Conservation (phyloP, 2,797 vertebrate species). For the Acipenser oxyrinchus region DNA sequence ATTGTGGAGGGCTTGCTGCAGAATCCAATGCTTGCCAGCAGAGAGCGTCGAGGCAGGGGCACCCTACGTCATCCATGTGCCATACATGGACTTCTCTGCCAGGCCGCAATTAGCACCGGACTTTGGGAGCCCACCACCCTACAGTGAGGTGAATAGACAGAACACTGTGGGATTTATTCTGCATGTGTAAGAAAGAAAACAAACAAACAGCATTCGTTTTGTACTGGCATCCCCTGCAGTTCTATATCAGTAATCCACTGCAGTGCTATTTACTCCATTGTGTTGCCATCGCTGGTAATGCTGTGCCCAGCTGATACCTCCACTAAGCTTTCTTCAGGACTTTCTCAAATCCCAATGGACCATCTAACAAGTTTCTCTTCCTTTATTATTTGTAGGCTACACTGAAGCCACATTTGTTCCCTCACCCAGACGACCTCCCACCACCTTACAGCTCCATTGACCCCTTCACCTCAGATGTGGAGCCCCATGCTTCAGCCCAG, state of each 20-base stretch:
- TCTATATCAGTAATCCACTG: too few species aligned
- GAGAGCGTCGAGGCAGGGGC: not conserved
- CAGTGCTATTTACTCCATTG: too few species aligned
- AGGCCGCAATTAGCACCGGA: not conserved
- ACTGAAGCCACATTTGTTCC: constrained; percentile 11
- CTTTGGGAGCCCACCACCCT: constrained; percentile 27
- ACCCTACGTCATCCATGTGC: constrained; percentile 25
- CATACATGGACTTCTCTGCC: constrained; percentile 10
- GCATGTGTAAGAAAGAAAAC: not conserved
- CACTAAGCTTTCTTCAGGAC: too few species aligned
- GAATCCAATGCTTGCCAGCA: too few species aligned
- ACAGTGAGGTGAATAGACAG: constrained; percentile 20
- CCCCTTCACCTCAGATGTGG: too few species aligned
- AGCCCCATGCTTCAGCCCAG: too few species aligned
- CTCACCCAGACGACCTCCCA: constrained; percentile 8
- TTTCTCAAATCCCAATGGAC: constrained; percentile 27
- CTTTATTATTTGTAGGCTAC: constrained; percentile 35
- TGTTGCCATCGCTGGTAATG: too few species aligned
- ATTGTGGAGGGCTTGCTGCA: not conserved
- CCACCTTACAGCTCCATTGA: constrained; percentile 9
- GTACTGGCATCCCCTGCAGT: too few species aligned
- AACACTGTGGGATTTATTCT: not conserved
- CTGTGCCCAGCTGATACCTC: too few species aligned
- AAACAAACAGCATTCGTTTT: not conserved
- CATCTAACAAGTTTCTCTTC: constrained; percentile 24